Evolutionary conservation across 2,113 vertebrate species (phyloP).

Genomic region (Chloropsis cyanopogon): DNA sequence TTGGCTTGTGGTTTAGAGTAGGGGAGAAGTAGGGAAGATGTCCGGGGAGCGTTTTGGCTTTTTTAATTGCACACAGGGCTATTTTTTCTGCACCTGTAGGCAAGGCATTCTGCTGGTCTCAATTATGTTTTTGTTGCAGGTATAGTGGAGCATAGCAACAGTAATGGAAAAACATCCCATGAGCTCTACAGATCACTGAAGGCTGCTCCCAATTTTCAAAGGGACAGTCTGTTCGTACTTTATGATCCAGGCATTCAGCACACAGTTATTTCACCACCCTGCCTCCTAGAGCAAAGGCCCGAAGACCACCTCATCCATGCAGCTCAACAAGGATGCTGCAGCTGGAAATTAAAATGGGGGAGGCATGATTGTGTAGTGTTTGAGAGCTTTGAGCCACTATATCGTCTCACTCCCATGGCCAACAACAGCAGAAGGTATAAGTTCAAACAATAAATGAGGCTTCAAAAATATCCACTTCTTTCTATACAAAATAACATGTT

Average conservation of each 20-base stretch:
- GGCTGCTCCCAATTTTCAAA: background rate
- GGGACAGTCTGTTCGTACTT: background rate
- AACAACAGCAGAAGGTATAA: background rate
- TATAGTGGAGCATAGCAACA: background rate
- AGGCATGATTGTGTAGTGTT: fast-evolving
- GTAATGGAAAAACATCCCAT: background rate
- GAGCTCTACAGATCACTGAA: background rate
- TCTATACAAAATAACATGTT: background rate
- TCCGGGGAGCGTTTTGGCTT: background rate
- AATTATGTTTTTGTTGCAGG: background rate
- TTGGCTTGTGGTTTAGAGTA: background rate
- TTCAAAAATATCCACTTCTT: background rate
- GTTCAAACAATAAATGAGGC: background rate
- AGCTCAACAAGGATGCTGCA: background rate
- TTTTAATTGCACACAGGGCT: background rate
- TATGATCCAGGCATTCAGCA: background rate
- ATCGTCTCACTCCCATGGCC: background rate
- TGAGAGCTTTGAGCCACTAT: background rate
- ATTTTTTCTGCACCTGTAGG: background rate
- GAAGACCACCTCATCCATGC: background rate
- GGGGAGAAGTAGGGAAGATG: fast-evolving
- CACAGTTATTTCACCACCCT: background rate
- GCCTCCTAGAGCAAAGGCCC: background rate
- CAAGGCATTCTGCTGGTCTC: background rate
- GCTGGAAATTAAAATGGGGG: background rate